These are phyloP conservation scores for Pristionchus arcanus DNA, from an alignment of 2,888 invertebrate species.

Conservation along the genomic window DNA sequence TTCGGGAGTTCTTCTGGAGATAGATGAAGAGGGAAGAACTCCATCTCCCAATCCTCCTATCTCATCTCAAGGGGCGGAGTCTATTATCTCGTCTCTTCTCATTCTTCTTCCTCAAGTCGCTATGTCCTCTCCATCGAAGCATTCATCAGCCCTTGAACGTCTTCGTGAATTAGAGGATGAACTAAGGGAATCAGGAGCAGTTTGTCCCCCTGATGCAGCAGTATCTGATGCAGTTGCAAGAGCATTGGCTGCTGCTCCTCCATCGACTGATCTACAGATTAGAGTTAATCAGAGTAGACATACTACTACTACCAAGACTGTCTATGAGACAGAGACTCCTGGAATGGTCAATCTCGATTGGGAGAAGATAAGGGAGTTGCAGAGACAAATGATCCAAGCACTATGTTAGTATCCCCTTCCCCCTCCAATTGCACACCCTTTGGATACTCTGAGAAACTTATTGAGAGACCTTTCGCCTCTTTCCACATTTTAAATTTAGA, in stretches of 20 bases:
- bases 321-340: slow-evolving; percentile 78
- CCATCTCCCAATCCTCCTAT: background rate
- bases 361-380: slow-evolving; percentile 74
- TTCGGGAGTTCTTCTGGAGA: slow-evolving; percentile 60
- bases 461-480: background rate
- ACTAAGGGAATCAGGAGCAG: slow-evolving; percentile 70
- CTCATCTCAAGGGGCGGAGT: slow-evolving; percentile 60
- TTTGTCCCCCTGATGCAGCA: slow-evolving; percentile 75
- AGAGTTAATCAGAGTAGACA: slow-evolving; percentile 76
- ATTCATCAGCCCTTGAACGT: slow-evolving; percentile 72
- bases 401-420: slow-evolving; percentile 67
- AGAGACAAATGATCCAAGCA: slow-evolving; percentile 74
- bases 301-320: slow-evolving; percentile 78
- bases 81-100: slow-evolving; percentile 63
- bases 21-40: slow-evolving; percentile 58
- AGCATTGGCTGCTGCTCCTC: slow-evolving; percentile 71
- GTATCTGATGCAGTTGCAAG: slow-evolving; percentile 74
- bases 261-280: slow-evolving; percentile 76
- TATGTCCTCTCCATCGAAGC: slow-evolving; percentile 65
- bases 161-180: slow-evolving; percentile 75
- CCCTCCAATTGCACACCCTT: background rate
- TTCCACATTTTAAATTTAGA: background rate
- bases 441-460: slow-evolving; percentile 32
- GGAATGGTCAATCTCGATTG: slow-evolving; percentile 75
- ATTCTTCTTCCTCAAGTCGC: slow-evolving; percentile 65